These are phyloP conservation scores for Macquaria australasica DNA, from an alignment of 2,113 vertebrate genomes.

Conservation along the genomic window DNA sequence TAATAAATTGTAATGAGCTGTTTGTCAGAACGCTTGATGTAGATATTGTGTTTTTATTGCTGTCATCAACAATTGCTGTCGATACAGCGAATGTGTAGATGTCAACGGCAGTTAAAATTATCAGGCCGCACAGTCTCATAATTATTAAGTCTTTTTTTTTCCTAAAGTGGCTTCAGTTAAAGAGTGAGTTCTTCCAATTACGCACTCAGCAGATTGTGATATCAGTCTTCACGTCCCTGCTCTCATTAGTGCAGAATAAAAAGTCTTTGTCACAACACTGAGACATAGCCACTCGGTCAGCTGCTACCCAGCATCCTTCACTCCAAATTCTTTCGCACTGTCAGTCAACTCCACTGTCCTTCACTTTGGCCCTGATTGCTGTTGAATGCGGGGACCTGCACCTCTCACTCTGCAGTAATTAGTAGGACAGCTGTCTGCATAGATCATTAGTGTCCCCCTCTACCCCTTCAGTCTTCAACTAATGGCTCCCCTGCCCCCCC, in stretches of 20 bases:
- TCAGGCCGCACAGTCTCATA: conserved; percentile 22
- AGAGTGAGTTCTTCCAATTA: conserved; percentile 48
- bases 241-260: conserved; percentile 45
- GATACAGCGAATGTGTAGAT: background rate
- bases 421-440: conserved; percentile 45
- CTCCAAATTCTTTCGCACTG: conserved; percentile 1
- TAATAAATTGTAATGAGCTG: conserved; percentile 24
- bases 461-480: conserved; percentile 45
- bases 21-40: conserved; percentile 1
- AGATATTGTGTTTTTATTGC: background rate
- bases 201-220: conserved; percentile 45
- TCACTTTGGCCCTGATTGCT: conserved; percentile 38
- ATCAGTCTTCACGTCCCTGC: conserved; percentile 38
- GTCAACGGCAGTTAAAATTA: background rate
- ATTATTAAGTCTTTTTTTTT: conserved; percentile 27
- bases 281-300: background rate
- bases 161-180: conserved; percentile 55
- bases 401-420: conserved; percentile 56
- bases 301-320: conserved; percentile 48
- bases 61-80: conserved; percentile 24
- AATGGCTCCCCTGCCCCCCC: conserved; percentile 31
- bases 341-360: conserved; percentile 36
- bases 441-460: conserved; percentile 54
- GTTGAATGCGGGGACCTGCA: conserved; percentile 41
- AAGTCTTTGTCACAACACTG: conserved; percentile 22